Evolutionary conservation across 2,113 vertebrate genomes (phyloP).

Genomic region (Melanocharis versteri): DNA sequence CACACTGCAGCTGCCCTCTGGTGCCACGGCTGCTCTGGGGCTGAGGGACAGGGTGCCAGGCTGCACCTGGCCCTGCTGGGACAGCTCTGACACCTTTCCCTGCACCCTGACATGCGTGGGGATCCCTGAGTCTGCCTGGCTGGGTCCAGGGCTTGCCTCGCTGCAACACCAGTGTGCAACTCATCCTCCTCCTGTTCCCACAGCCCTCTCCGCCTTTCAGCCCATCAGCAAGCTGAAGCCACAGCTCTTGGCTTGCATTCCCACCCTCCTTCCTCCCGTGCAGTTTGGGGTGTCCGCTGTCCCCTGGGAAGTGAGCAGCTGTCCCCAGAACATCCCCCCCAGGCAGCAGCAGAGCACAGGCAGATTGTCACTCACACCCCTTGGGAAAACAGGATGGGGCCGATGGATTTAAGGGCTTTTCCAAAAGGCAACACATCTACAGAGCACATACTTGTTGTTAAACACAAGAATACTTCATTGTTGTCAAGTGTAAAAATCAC

Average conservation of each 20-base stretch:
- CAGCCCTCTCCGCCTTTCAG: neutral
- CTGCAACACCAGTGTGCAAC: neutral
- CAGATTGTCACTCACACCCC: neutral
- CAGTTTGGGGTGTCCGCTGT: neutral
- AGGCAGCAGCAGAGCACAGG: neutral
- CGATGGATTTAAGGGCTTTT: neutral
- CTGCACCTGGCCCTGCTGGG: fast-evolving
- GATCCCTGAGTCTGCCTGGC: neutral
- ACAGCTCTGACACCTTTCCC: neutral
- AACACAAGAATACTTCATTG: neutral
- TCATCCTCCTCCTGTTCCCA: neutral
- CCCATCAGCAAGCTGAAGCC: neutral
- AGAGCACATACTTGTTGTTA: neutral
- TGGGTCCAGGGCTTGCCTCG: fast-evolving
- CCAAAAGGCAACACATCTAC: neutral
- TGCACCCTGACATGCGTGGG: fast-evolving
- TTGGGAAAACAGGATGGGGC: neutral
- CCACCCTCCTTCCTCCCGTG: neutral
- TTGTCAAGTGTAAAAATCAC: conserved; percentile 28
- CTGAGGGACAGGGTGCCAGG: neutral
- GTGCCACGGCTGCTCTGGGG: neutral
- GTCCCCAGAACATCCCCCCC: neutral
- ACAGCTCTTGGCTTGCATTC: neutral
- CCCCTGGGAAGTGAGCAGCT: neutral
- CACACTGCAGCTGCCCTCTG: fast-evolving